A percentile compares a stretch with the other conserved stretches of the same genome.
Evolutionary conservation across 2,113 vertebrate genomes (phyloP).

Genomic region (Rhinopomastus cyanomelas): DNA sequence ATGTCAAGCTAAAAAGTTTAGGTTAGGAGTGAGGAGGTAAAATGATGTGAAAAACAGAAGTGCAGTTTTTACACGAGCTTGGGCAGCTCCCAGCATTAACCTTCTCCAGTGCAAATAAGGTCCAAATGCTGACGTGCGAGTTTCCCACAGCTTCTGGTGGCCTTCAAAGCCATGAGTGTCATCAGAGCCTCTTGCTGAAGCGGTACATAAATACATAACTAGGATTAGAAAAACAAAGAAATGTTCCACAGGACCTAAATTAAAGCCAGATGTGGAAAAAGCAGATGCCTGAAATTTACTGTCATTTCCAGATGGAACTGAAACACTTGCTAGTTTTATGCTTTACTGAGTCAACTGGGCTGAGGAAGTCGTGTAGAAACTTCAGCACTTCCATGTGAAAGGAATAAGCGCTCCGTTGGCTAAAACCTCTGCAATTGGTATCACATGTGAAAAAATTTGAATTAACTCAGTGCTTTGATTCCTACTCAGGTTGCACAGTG

Average conservation of each 20-base stretch:
- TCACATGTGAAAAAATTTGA: too few relatives aligned
- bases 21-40: neutral
- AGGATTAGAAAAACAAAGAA: conserved; percentile 59
- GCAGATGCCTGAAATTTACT: conserved; percentile 43
- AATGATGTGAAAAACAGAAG: conserved; percentile 7
- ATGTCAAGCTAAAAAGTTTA: neutral
- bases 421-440: too few relatives aligned
- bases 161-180: conserved; percentile 69
- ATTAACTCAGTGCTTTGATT: too few relatives aligned
- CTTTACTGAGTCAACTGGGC: too few relatives aligned
- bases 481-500: too few relatives aligned
- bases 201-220: conserved; percentile 67
- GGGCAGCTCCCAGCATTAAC: conserved; percentile 25
- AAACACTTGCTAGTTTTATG: too few relatives aligned
- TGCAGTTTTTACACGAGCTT: neutral
- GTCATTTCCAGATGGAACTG: too few relatives aligned
- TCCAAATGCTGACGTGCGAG: conserved; percentile 73
- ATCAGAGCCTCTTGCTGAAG: conserved; percentile 64
- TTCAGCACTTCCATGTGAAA: too few relatives aligned
- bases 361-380: too few relatives aligned
- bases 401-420: too few relatives aligned
- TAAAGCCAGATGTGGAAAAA: conserved; percentile 69
- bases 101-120: conserved; percentile 15
- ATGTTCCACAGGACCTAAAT: conserved; percentile 66
- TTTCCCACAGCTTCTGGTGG: conserved; percentile 80